Evolutionary conservation across 2,888 invertebrate genomes (phyloP), one percentile per base, ranked within the genome.

Genomic region (Globia sparganii): DNA sequence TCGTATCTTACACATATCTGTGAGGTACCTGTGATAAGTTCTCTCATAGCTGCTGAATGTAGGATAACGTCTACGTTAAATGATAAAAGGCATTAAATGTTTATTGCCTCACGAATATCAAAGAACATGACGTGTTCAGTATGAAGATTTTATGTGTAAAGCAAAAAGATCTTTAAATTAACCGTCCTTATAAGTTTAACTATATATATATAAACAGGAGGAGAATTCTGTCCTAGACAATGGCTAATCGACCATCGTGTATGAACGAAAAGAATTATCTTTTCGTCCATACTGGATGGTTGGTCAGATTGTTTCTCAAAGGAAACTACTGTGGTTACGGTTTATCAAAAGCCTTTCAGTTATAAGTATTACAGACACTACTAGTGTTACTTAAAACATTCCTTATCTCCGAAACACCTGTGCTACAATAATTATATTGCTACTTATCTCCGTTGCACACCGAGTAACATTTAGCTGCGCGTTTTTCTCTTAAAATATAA

Each of bases 401-500:
- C 21, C 46, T 77, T 71, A 85, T 76, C 70, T 76, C 62, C 28
- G 5, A 37, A 72, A 56, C 66, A 72, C 46, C 72, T 67, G 46
- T 49, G 59, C 72, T 40, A 77, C 59, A 72, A 86, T 87, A 88
- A 89, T 91, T 88, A 90, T 87, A 90, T 88, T 83, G 81, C 85
- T 85, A 82, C 86, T 81, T 80, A 82, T 80, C 73, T 79, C 85
- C 75, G 89, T 86, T 85, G 86, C 83, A 87, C 84, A 85, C 86
- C 68, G 77, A 85, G 84, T 78, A 80, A 89, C 90, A 91, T 91
- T 92, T 92, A 88, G 87, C 88, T 81, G 82, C 78, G 86, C 87
- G 89, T 90, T 93, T 93, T 91, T 90, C 91, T 92, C 91, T 93
- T 92, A 89, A 92, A 93, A 93, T 92, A 92, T 93, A 92, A 92